phyloP scores from a whole-genome alignment of 2,888 invertebrate genomes.

The Xestia ashworthii region DNA sequence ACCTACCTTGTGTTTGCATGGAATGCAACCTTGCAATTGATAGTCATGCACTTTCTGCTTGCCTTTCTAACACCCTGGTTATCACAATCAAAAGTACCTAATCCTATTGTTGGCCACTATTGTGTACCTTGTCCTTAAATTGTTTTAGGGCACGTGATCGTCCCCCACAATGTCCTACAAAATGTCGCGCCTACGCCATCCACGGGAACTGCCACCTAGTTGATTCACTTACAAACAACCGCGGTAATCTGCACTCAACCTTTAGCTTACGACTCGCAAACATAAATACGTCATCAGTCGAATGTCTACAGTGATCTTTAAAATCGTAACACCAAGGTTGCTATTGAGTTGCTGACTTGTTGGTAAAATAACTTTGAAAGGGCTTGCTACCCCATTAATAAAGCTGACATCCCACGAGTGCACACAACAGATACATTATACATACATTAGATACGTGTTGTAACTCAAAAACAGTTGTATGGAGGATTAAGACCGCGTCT shows the following conservation, averaged over 20 bases:
- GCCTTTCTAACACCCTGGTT: background rate
- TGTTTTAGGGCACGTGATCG: constrained; percentile 30
- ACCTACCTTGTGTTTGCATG: background rate
- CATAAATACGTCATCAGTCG: constrained; percentile 41
- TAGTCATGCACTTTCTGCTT: background rate
- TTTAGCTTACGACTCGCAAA: constrained; percentile 53
- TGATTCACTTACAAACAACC: constrained; percentile 46
- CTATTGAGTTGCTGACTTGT: background rate
- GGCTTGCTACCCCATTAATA: constrained; percentile 47
- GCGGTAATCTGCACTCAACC: constrained; percentile 43
- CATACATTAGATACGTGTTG: constrained; percentile 31
- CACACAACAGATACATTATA: constrained; percentile 24
- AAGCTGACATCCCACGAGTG: constrained; percentile 38
- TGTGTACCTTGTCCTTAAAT: constrained; percentile 7
- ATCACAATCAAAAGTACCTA: background rate
- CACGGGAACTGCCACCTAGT: constrained; percentile 38
- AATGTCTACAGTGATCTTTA: background rate
- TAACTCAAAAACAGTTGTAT: constrained; percentile 71
- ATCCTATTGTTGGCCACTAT: background rate
- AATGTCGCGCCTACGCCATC: constrained; percentile 30
- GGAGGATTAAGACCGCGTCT: constrained; percentile 66
- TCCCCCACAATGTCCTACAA: constrained; percentile 20
- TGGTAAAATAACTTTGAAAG: background rate
- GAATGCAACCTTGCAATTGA: background rate
- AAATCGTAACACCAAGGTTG: background rate